phyloP scores from a whole-genome alignment of 2,797 vertebrate species.

The Cossypha polioptera region DNA sequence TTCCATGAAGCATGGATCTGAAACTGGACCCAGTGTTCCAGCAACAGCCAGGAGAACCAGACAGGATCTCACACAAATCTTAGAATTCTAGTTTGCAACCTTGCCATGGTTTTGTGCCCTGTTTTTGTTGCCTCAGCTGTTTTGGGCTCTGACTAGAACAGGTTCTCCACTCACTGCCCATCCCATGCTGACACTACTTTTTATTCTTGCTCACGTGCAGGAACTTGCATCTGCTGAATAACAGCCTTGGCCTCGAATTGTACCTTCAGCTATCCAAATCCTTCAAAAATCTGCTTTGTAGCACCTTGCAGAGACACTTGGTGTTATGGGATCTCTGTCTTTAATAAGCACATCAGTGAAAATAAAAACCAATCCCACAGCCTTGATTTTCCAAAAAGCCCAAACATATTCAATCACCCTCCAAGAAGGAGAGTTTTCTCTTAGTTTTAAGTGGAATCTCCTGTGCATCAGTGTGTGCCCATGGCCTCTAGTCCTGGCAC shows the following conservation, averaged over 20 bases:
- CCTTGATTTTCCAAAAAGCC: background rate
- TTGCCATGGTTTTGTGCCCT: background rate
- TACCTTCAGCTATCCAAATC: background rate
- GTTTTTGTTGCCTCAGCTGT: background rate
- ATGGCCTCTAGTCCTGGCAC: background rate
- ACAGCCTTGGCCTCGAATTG: background rate
- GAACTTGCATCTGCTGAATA: background rate
- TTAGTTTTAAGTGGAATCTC: background rate
- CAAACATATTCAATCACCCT: background rate
- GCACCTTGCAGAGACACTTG: background rate
- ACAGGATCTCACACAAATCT: background rate
- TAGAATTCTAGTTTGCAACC: background rate
- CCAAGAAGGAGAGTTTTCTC: background rate
- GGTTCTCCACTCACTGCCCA: background rate
- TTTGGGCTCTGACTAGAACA: background rate
- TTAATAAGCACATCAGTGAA: background rate
- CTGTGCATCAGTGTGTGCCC: background rate
- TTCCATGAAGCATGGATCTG: rapidly evolving
- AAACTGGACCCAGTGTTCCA: background rate
- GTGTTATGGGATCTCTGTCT: background rate
- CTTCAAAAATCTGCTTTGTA: background rate
- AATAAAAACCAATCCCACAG: background rate
- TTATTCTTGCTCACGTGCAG: background rate
- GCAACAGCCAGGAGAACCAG: background rate
- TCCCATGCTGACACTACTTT: background rate